Conservation (phyloP, 2,888 invertebrate genomes). For the Polietes domitor region DNA sequence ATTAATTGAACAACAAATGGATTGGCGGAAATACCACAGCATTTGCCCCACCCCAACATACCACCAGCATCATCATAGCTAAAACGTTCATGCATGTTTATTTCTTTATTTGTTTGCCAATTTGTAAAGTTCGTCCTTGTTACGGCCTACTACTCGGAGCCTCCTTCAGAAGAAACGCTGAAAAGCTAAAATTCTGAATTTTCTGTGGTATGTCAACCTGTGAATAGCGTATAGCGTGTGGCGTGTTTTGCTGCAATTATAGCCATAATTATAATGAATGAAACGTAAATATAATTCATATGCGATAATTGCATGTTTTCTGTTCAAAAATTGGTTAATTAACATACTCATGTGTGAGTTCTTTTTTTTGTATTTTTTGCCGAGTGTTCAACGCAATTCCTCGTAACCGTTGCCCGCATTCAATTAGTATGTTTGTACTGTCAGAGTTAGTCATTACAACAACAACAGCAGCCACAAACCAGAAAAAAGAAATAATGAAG, state of each 20-base stretch:
- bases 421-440: conserved; percentile 22
- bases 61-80: background rate
- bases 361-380: background rate
- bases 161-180: background rate
- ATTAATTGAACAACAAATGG: too few species aligned
- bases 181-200: too few species aligned
- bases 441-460: background rate
- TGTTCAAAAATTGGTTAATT: conserved; percentile 51
- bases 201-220: background rate
- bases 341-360: conserved; percentile 44
- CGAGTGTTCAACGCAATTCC: conserved; percentile 15
- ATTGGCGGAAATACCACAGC: too few species aligned
- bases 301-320: conserved; percentile 57
- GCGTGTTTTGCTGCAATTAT: conserved; percentile 1
- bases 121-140: conserved; percentile 20
- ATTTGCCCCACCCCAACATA: too few species aligned
- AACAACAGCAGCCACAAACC: background rate
- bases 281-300: background rate
- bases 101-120: conserved; percentile 42
- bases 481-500: background rate
- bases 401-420: background rate
- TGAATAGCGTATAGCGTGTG: background rate
- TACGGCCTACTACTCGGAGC: background rate
- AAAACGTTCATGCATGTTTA: conserved; percentile 50
- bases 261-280: background rate